A percentile compares a stretch with the other conserved stretches of the same genome.
phyloP scores from a whole-genome alignment of 2,888 invertebrate genomes.

The Glomeris marginata region DNA sequence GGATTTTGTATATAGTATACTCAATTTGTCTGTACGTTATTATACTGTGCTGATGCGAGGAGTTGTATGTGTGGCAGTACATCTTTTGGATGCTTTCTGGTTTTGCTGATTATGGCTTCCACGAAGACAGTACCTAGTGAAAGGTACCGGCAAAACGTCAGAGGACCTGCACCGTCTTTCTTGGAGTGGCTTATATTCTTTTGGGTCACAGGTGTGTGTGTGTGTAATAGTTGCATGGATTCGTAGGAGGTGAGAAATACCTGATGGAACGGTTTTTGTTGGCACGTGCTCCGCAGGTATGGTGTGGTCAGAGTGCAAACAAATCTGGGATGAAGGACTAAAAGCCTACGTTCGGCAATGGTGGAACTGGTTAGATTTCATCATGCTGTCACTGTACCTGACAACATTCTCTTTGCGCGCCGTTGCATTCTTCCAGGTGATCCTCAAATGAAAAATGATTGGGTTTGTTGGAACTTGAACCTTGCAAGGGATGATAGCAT shows the following conservation, averaged over 20 bases:
- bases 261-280: no score
- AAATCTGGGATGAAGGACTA: slow-evolving; percentile 41
- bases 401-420: slow-evolving; percentile 36
- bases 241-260: no score
- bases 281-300: slow-evolving; percentile 31
- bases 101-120: slow-evolving; percentile 35
- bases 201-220: slow-evolving; percentile 39
- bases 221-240: no score
- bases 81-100: slow-evolving; percentile 38
- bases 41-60: no score
- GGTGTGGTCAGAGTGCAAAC: slow-evolving; percentile 41
- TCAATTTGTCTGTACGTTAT: not conserved
- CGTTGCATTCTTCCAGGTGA: slow-evolving; percentile 27
- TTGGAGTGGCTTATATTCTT: slow-evolving; percentile 37
- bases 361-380: slow-evolving; percentile 43
- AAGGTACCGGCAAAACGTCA: slow-evolving; percentile 24
- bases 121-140: slow-evolving; percentile 25
- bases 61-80: no score
- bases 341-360: slow-evolving; percentile 38
- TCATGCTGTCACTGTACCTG: slow-evolving; percentile 40
- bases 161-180: slow-evolving; percentile 36
- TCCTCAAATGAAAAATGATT: no score
- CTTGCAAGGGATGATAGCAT: no score
- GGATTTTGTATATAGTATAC: not conserved
- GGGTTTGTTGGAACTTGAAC: no score